phyloP scores from a whole-genome alignment of 1,140 invertebrate genomes.

The Micrasema longulum region DNA sequence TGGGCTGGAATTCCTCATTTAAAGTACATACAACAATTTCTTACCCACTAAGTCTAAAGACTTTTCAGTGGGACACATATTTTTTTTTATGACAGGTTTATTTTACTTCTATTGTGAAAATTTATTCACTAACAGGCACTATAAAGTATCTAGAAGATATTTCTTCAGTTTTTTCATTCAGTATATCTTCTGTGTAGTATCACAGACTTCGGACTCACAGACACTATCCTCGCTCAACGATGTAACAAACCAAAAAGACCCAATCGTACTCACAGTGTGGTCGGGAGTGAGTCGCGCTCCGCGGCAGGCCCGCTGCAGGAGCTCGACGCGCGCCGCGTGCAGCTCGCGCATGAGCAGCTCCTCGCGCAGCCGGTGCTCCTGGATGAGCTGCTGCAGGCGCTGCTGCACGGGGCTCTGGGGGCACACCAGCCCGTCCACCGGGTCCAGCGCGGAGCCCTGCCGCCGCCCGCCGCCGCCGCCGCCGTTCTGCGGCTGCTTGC shows the following conservation, averaged over 20 bases:
- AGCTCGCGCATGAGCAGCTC: constrained; percentile 78
- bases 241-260: constrained; percentile 8
- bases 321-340: constrained; percentile 75
- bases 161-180: too few relatives aligned
- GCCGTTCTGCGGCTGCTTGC: constrained; percentile 2
- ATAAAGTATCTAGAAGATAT: too few relatives aligned
- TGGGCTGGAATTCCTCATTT: too few relatives aligned
- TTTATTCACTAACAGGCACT: too few relatives aligned
- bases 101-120: too few relatives aligned
- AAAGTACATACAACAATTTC: too few relatives aligned
- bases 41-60: too few relatives aligned
- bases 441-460: constrained; percentile 56
- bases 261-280: constrained; percentile 70
- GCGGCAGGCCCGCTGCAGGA: constrained; percentile 80
- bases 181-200: too few relatives aligned
- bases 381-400: constrained; percentile 82
- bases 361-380: constrained; percentile 79
- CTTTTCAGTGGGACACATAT: too few relatives aligned
- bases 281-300: constrained; percentile 64
- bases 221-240: too few relatives aligned
- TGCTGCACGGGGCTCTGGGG: constrained; percentile 83
- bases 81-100: too few relatives aligned
- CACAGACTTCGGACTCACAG: too few relatives aligned
- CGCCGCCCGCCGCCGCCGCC: constrained; percentile 3
- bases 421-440: constrained; percentile 83